These are phyloP conservation scores for Catharus fuscescens DNA, from an alignment of 2,113 vertebrate species.

Conservation along the genomic window DNA sequence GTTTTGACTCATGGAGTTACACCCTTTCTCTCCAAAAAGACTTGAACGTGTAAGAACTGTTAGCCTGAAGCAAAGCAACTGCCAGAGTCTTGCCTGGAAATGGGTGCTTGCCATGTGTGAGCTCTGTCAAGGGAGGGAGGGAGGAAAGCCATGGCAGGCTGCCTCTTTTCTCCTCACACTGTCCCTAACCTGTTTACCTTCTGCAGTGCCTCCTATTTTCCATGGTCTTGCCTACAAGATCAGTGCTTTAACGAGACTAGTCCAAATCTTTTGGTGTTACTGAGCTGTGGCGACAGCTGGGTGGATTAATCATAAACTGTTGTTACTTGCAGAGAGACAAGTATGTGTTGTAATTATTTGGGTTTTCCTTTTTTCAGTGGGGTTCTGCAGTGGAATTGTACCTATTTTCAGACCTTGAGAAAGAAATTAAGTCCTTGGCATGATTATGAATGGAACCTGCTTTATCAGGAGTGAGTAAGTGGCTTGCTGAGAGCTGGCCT, in stretches of 20 bases:
- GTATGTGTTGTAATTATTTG: background rate
- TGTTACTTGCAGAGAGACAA: background rate
- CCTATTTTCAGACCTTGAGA: background rate
- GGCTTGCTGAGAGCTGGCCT: background rate
- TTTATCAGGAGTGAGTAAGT: background rate
- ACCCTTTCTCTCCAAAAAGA: slow-evolving; percentile 4
- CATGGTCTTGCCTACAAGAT: background rate
- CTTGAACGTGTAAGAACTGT: slow-evolving; percentile 1
- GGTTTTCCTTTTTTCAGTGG: background rate
- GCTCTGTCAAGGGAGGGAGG: background rate
- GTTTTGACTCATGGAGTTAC: slow-evolving; percentile 15
- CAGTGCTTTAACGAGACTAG: background rate
- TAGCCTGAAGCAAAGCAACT: slow-evolving; percentile 32
- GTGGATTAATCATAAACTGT: slow-evolving; percentile 17
- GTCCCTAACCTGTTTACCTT: slow-evolving; percentile 28
- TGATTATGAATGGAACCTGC: background rate
- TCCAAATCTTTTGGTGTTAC: background rate
- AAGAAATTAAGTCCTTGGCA: background rate
- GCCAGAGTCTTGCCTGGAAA: background rate
- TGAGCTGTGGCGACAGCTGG: slow-evolving; percentile 41
- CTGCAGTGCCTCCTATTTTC: slow-evolving; percentile 26
- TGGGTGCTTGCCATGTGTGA: background rate
- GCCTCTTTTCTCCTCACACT: background rate
- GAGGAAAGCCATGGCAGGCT: background rate
- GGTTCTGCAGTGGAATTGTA: background rate